phyloP scores from a whole-genome alignment of 2,888 invertebrate genomes.

The Galeruca laticollis region DNA sequence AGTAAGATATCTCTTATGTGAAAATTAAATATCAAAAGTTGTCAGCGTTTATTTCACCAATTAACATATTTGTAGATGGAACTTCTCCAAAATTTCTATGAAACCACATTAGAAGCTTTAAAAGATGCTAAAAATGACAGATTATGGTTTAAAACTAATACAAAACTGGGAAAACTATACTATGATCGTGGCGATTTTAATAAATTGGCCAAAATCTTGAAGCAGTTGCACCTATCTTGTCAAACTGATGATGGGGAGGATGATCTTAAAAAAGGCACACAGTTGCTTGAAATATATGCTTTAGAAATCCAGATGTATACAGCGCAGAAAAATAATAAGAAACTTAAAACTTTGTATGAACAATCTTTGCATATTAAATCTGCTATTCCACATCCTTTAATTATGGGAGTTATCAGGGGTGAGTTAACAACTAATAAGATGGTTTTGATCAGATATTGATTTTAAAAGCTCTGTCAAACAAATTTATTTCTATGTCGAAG shows the following conservation, averaged over 20 bases:
- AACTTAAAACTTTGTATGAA: slow-evolving; percentile 95
- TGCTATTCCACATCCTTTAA: slow-evolving; percentile 99
- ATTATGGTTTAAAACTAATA: slow-evolving; percentile 99
- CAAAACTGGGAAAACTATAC: slow-evolving; percentile 97
- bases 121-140: slow-evolving; percentile 99
- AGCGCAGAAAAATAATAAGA: slow-evolving; percentile 99
- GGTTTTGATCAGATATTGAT: neutral
- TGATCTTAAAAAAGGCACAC: slow-evolving; percentile 97
- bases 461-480: neutral
- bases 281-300: slow-evolving; percentile 97
- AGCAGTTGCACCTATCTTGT: slow-evolving; percentile 97
- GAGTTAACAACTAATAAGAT: slow-evolving; percentile 46
- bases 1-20: too few relatives aligned
- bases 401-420: slow-evolving; percentile 99
- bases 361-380: slow-evolving; percentile 98
- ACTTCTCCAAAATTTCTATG: slow-evolving; percentile 97
- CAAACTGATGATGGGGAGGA: slow-evolving; percentile 98
- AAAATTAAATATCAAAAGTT: too few relatives aligned
- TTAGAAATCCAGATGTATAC: slow-evolving; percentile 99
- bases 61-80: slow-evolving; percentile 81
- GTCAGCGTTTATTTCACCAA: neutral
- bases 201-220: slow-evolving; percentile 95
- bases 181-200: slow-evolving; percentile 96
- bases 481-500: neutral
- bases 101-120: slow-evolving; percentile 92